Base-by-base conservation (phyloP, 2,113 vertebrate genomes). In the Amphiprion ocellaris region DNA sequence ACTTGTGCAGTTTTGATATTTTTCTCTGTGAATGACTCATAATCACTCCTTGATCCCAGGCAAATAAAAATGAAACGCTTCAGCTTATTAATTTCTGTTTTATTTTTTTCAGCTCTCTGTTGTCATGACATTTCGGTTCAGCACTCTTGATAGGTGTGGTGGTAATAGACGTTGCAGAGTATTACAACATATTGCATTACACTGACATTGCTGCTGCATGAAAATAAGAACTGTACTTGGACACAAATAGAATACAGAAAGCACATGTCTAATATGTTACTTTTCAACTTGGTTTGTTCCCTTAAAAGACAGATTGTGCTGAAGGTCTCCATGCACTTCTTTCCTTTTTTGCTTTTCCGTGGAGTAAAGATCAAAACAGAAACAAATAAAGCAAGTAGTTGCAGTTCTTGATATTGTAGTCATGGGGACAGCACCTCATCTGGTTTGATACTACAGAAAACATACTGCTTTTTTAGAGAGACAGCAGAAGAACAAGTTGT, bases 181-280 rank as follows among this genome's bases (percentile, higher is more conserved):
- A 37, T 92, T 89, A 87, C 87, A 79, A 63, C 84, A 90, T 85
- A 53, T 86, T 83, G 80, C 78, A 54, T 75, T 73, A 71, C 81
- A 28, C 33, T 1, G 28, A 69, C 52, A 61, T 28, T 58, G 74
- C 74, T 68, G 65, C 62, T 6, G 53, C 50, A 7, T 17, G 64
- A 62, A 54, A 71, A 66, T 33, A 77, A 60, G 41, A 81, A 61
- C 4, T 58, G 72, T 44, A 56, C 54, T 16, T 39, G 39, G 37
- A 8, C 33, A 4, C 47, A 39, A 68, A 49, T 49, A 15, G 15
- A 49, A 49, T 53, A 12, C 41, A 65, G 46, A 16, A 23, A 21
- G 33, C 33, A 37, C 33, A 37, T 37, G 33, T 37, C 41, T 3
- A 44, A 14, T 44, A 12, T 14, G 14, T 44, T 44, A 12, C 14